Percentiles rank a stretch among this genome's conserved stretches.
phyloP scores from a whole-genome alignment of 2,113 vertebrate species.

The Thinocorus orbignyianus region DNA sequence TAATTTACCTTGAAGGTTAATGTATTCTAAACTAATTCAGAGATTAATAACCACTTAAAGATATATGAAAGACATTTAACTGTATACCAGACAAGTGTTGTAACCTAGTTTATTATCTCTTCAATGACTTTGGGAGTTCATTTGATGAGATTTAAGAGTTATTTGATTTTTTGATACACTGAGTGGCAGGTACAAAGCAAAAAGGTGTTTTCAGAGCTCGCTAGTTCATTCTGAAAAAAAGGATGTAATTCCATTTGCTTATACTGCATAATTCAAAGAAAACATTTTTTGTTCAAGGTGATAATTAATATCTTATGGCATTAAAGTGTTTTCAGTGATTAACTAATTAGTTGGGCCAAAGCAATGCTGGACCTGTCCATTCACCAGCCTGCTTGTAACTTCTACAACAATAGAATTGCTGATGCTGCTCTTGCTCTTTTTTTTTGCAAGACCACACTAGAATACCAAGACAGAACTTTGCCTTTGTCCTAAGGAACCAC shows the following conservation, averaged over 20 bases:
- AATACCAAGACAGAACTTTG: background rate
- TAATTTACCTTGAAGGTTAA: conserved; percentile 83
- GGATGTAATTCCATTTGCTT: conserved; percentile 45
- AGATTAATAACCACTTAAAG: conserved; percentile 81
- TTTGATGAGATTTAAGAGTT: conserved; percentile 61
- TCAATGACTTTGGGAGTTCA: conserved; percentile 64
- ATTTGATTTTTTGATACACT: conserved; percentile 51
- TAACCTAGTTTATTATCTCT: conserved; percentile 63
- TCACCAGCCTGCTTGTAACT: background rate
- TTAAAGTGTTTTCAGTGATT: background rate
- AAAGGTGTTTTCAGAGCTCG: conserved; percentile 13
- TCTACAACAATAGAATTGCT: background rate
- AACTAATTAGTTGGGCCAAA: background rate
- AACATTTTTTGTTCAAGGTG: conserved; percentile 52
- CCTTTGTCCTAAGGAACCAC: background rate
- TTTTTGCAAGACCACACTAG: background rate
- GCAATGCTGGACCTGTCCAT: background rate
- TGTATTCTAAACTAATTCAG: conserved; percentile 78
- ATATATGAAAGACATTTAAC: conserved; percentile 73
- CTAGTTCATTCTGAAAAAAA: conserved; percentile 34
- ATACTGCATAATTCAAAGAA: conserved; percentile 23
- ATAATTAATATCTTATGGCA: background rate
- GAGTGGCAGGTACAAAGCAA: conserved; percentile 1
- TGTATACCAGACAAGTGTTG: conserved; percentile 47
- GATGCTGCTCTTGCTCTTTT: background rate